Base-by-base conservation (phyloP, 1,140 invertebrate species). In the Cheumatopsyche charites region DNA sequence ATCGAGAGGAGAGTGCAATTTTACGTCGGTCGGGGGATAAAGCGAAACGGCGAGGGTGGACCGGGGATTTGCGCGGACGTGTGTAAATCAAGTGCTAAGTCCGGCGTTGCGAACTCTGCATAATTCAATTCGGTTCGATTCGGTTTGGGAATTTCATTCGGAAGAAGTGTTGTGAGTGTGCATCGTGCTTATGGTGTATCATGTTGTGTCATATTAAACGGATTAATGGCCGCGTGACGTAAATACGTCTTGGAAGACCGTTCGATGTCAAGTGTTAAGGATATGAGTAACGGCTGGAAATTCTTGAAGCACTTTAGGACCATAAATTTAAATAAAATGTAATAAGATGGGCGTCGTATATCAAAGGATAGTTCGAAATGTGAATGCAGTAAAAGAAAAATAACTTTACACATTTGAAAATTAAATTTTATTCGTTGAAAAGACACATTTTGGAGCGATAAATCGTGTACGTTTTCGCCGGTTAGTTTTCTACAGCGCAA, bases 31-130 rank as follows among this genome's bases (percentile, higher is more conserved):
- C 5, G 58, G 29, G 29, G 66, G 66, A 68, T 68, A 55, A 68
- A 41, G 49, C n/a, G 63, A 47, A 62, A 58, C 29, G n/a, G 21
- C n/a, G 36, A 42, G 62, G 42, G 29, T n/a, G 21, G 23, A 12
- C 25, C 15, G 9, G 6, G 63, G 63, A 66, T 66, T 66, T 66
- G 43, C n/a, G n/a, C 13, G 17, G 41, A 43, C 11, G 66, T 52
- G 47, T 41, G 66, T 68, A 68, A 68, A 68, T 68, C 66, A 68
- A 68, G 47, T 25, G 63, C 36, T 66, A 66, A 66, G 63, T 66
- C 63, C 45, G 23, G 25, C 4, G 43, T 42, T 42, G 15, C 3
- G 12, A 6, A n/a, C 21, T 25, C 7, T 13, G 13, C 23, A 25
- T 23, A 4, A 47, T 47, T n/a, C n/a, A n/a, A 47, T 47, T 47